These are phyloP conservation scores for Mamestra brassicae DNA, from an alignment of 2,888 invertebrate genomes.

Conservation along the genomic window DNA sequence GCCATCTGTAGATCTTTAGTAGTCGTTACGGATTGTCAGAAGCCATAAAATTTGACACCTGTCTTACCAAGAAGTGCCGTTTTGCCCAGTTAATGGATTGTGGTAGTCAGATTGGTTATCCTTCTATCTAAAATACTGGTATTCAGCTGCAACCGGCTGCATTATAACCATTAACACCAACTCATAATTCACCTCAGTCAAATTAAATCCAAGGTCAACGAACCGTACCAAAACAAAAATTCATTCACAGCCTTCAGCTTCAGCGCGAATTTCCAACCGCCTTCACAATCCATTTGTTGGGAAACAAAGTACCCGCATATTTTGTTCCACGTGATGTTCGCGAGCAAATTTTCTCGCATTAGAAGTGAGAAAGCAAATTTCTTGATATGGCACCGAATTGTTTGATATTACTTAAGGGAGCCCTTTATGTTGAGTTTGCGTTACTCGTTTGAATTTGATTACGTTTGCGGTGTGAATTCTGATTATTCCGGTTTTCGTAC, in stretches of 20 bases:
- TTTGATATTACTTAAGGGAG: slow-evolving; percentile 53
- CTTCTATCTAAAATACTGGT: too few species aligned
- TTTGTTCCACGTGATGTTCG: slow-evolving; percentile 62
- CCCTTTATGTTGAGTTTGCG: slow-evolving; percentile 38
- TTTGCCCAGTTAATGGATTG: too few species aligned
- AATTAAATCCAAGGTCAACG: slow-evolving; percentile 20
- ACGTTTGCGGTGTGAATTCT: slow-evolving; percentile 40
- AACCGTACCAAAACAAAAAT: slow-evolving; percentile 48
- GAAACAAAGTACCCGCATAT: slow-evolving; percentile 71
- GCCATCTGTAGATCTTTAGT: too few species aligned
- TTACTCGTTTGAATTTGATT: slow-evolving; percentile 49
- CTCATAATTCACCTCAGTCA: not conserved
- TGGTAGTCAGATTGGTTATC: too few species aligned
- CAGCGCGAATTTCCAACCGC: slow-evolving; percentile 58
- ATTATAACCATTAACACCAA: not conserved
- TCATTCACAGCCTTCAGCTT: slow-evolving; percentile 46
- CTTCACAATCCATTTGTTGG: slow-evolving; percentile 73
- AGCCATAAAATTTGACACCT: too few species aligned
- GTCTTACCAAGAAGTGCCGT: too few species aligned
- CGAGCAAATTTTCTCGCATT: slow-evolving; percentile 63
- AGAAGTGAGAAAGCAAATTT: slow-evolving; percentile 58
- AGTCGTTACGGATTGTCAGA: too few species aligned
- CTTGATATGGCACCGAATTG: slow-evolving; percentile 54
- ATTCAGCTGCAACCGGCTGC: too few species aligned
- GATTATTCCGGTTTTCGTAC: slow-evolving; percentile 36